Percentiles rank a stretch among this genome's conserved stretches.
phyloP scores from a whole-genome alignment of 2,797 vertebrate species.

The Betta splendens region DNA sequence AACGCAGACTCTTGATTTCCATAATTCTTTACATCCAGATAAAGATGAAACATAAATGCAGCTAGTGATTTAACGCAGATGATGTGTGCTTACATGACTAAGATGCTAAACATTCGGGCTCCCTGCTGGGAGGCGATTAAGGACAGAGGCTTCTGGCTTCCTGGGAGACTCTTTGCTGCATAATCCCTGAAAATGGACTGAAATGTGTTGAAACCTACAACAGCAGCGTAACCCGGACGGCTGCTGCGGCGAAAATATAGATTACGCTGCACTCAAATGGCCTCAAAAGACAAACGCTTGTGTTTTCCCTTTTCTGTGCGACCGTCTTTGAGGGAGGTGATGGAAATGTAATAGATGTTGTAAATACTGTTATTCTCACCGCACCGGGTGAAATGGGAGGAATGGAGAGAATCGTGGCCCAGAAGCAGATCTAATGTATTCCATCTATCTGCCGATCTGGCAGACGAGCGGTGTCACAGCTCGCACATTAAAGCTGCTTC shows the following conservation, averaged over 20 bases:
- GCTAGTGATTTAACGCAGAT: conserved; percentile 9
- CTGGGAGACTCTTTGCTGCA: conserved; percentile 11
- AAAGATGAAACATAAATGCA: not conserved
- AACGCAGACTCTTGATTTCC: not conserved
- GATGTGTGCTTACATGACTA: not conserved
- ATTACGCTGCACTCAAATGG: conserved; percentile 19
- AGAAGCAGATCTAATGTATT: conserved; percentile 16
- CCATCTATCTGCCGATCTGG: not conserved
- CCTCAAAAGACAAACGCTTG: not conserved
- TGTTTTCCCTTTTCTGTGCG: conserved; percentile 17
- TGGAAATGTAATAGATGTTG: conserved; percentile 17
- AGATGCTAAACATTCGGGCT: conserved; percentile 20
- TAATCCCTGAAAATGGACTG: conserved; percentile 47
- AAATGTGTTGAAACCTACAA: conserved; percentile 5
- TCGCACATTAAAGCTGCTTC: conserved; percentile 7
- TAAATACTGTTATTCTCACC: conserved; percentile 16
- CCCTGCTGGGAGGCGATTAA: conserved; percentile 18
- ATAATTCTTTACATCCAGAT: conserved; percentile 19
- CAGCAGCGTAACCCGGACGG: conserved; percentile 17
- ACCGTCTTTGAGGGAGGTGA: conserved; percentile 7
- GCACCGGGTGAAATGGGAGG: not conserved
- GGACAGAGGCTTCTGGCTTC: conserved; percentile 13
- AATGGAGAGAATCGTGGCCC: conserved; percentile 2
- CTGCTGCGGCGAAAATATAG: conserved; percentile 9
- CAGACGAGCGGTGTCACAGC: not conserved